These are phyloP conservation scores for Telenomus remus DNA, from an alignment of 1,140 invertebrate genomes.

Conservation along the genomic window DNA sequence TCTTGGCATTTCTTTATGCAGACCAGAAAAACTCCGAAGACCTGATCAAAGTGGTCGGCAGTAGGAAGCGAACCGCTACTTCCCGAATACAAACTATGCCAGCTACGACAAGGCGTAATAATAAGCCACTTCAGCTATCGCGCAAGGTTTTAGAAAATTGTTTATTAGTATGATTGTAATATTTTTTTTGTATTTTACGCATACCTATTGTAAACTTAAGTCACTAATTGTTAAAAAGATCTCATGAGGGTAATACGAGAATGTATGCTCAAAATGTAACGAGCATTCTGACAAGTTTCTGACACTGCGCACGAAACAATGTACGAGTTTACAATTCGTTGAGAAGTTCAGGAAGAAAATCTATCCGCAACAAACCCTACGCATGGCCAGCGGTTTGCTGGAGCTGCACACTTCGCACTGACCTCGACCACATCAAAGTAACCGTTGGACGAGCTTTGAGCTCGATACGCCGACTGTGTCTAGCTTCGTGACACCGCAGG, in stretches of 20 bases:
- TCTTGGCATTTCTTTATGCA: too few relatives aligned
- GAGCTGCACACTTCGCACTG: constrained; percentile 71
- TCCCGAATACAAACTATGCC: too few relatives aligned
- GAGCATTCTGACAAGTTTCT: constrained; percentile 43
- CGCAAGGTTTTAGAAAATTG: too few relatives aligned
- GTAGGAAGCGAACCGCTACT: too few relatives aligned
- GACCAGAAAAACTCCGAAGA: too few relatives aligned
- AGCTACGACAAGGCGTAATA: too few relatives aligned
- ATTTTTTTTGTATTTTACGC: constrained; percentile 19
- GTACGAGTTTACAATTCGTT: constrained; percentile 50
- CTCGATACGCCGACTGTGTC: constrained; percentile 69
- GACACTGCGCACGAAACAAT: constrained; percentile 27
- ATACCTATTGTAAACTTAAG: too few relatives aligned
- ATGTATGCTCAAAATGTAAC: constrained; percentile 29
- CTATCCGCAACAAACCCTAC: constrained; percentile 62
- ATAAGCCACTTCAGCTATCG: too few relatives aligned
- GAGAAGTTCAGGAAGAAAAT: constrained; percentile 56
- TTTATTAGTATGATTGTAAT: too few relatives aligned
- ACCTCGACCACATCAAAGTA: constrained; percentile 74
- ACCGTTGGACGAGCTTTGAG: constrained; percentile 70
- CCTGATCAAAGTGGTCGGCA: too few relatives aligned
- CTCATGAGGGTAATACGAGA: constrained; percentile 35
- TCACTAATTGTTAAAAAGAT: too few relatives aligned
- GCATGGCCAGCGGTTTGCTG: constrained; percentile 59
- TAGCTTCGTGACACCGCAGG: constrained; percentile 73